Evolutionary conservation across 1,140 invertebrate genomes (phyloP).

Genomic region (Hestina assimilis): DNA sequence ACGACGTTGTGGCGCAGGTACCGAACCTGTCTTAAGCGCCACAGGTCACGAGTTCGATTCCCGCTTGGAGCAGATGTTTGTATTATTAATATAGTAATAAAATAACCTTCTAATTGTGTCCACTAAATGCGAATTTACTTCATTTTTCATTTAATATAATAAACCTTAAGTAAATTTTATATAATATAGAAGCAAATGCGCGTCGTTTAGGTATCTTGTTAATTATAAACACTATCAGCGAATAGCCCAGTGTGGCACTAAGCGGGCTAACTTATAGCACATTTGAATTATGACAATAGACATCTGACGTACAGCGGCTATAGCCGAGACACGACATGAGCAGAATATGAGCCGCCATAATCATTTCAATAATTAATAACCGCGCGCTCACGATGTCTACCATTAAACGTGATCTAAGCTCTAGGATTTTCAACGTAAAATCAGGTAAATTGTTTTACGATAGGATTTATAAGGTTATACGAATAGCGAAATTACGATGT

Average conservation of each 20-base stretch:
- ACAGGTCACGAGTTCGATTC: no score
- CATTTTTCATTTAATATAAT: no score
- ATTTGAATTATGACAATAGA: slow-evolving; percentile 45
- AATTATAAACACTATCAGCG: slow-evolving; percentile 6
- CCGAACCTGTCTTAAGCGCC: no score
- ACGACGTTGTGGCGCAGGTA: no score
- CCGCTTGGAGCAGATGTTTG: no score
- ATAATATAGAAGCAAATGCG: background rate
- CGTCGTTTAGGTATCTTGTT: background rate
- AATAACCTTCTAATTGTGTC: no score
- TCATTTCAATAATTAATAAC: slow-evolving; percentile 74
- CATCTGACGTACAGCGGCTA: slow-evolving; percentile 32
- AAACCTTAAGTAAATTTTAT: background rate
- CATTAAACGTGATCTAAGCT: slow-evolving; percentile 56
- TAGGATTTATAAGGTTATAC: slow-evolving; percentile 71
- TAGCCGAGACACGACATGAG: slow-evolving; percentile 41
- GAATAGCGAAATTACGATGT: slow-evolving; percentile 71
- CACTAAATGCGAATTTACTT: no score
- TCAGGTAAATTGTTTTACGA: slow-evolving; percentile 72
- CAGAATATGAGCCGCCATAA: slow-evolving; percentile 51
- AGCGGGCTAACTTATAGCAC: slow-evolving; percentile 7
- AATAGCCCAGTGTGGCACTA: slow-evolving; percentile 7
- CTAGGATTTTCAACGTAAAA: slow-evolving; percentile 42
- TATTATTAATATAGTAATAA: no score
- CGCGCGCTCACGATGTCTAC: slow-evolving; percentile 62